Evolutionary conservation across 2,888 invertebrate genomes (phyloP).

Genomic region (Girardia tigrina): DNA sequence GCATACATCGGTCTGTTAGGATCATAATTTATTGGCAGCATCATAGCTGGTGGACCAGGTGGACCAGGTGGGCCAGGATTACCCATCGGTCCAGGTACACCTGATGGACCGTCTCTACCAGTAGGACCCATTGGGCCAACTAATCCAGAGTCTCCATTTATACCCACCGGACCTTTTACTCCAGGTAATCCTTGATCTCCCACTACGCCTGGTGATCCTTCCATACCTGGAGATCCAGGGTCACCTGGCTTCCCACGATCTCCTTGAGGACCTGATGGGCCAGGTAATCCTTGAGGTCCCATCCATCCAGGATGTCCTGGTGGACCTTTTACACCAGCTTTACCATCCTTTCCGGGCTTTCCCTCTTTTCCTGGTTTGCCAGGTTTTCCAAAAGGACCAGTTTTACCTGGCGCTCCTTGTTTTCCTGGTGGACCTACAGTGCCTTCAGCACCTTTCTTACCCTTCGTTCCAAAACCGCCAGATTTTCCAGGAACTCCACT

Average conservation of each 20-base stretch:
- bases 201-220: neutral
- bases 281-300: neutral
- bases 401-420: neutral
- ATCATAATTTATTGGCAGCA: neutral
- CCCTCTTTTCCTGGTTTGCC: conserved; percentile 4
- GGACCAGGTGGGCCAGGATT: neutral
- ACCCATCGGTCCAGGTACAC: neutral
- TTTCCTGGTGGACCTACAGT: neutral
- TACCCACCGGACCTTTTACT: neutral
- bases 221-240: neutral
- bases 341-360: neutral
- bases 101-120: neutral
- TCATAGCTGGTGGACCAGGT: neutral
- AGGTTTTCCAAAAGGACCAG: neutral
- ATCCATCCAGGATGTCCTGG: neutral
- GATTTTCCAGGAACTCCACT: neutral
- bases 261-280: neutral
- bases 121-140: neutral
- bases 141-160: neutral
- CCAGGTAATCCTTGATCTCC: neutral
- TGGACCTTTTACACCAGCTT: neutral
- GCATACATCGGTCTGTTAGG: neutral
- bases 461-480: neutral
- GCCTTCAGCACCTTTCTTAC: neutral
- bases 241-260: neutral